Evolutionary conservation across 2,113 vertebrate genomes (phyloP).

Genomic region (Gnathonemus longibarbis): DNA sequence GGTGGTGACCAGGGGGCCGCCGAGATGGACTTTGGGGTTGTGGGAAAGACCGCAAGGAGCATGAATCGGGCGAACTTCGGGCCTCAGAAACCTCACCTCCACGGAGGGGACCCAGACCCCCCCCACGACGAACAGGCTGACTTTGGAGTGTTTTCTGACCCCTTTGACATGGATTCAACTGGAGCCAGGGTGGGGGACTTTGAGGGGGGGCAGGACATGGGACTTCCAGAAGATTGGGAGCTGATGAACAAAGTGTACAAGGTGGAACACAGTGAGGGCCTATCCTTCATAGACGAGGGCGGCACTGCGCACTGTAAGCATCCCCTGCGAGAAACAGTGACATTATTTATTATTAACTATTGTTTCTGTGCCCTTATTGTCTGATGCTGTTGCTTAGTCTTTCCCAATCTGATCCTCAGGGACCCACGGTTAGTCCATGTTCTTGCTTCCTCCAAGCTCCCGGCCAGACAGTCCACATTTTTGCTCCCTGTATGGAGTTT

Average conservation of each 20-base stretch:
- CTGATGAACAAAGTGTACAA: slow-evolving; percentile 29
- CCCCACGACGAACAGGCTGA: not conserved
- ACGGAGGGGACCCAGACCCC: not conserved
- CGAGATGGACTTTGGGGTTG: not conserved
- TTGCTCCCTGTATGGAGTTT: not conserved
- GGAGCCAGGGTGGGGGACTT: slow-evolving; percentile 16
- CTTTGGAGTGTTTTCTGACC: slow-evolving; percentile 12
- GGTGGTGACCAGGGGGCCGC: not conserved
- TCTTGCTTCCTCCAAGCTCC: not conserved
- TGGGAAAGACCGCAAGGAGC: not conserved
- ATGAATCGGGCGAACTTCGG: not conserved
- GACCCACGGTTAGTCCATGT: not conserved
- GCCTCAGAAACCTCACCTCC: not conserved
- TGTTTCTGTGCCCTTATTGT: not conserved
- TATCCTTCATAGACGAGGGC: slow-evolving; percentile 20
- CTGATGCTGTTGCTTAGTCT: not conserved
- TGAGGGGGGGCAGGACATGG: slow-evolving; percentile 22
- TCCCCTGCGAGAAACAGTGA: not conserved
- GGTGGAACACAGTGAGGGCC: slow-evolving; percentile 18
- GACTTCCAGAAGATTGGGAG: slow-evolving; percentile 22
- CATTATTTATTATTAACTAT: not conserved
- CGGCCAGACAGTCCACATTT: not conserved
- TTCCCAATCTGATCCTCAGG: not conserved
- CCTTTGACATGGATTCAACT: slow-evolving; percentile 14
- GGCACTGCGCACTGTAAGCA: slow-evolving; percentile 20